Conservation (phyloP, 1,140 invertebrate species). For the Pteromalus puparum region DNA sequence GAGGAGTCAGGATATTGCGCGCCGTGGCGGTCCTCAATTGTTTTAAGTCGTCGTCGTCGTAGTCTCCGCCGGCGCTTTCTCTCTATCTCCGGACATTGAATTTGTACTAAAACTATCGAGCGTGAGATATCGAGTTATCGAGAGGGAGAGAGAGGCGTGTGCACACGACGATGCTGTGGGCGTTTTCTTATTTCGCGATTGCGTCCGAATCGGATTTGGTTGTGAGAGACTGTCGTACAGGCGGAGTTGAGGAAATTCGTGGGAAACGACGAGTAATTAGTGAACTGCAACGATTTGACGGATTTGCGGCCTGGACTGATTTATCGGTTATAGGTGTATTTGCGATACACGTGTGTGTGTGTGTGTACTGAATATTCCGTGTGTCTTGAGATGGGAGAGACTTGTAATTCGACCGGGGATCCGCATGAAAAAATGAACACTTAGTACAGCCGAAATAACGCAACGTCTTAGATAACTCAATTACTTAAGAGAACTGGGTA, state of each 20-base stretch:
- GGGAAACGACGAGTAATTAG: slow-evolving; percentile 49
- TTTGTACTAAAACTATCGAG: slow-evolving; percentile 73
- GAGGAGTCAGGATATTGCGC: slow-evolving; percentile 75
- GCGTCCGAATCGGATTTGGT: slow-evolving; percentile 43
- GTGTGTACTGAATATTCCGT: no score
- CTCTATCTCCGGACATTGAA: slow-evolving; percentile 71
- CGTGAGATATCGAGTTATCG: slow-evolving; percentile 69
- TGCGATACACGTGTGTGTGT: background rate
- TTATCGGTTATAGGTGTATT: background rate
- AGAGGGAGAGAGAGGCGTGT: slow-evolving; percentile 49
- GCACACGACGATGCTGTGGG: slow-evolving; percentile 52
- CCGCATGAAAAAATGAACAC: background rate
- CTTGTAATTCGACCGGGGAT: background rate
- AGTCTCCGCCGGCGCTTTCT: slow-evolving; percentile 63
- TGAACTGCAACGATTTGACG: background rate
- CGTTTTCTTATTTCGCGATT: slow-evolving; percentile 59
- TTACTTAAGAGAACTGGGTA: background rate
- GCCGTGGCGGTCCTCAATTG: slow-evolving; percentile 67
- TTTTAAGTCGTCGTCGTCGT: slow-evolving; percentile 69
- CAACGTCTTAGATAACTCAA: background rate
- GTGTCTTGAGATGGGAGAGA: background rate
- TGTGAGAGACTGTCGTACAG: background rate
- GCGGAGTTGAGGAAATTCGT: slow-evolving; percentile 41
- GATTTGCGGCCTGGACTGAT: no score
- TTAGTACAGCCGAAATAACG: background rate